These are phyloP conservation scores for Melipona bicolor DNA, from an alignment of 2,888 invertebrate genomes.

Conservation along the genomic window DNA sequence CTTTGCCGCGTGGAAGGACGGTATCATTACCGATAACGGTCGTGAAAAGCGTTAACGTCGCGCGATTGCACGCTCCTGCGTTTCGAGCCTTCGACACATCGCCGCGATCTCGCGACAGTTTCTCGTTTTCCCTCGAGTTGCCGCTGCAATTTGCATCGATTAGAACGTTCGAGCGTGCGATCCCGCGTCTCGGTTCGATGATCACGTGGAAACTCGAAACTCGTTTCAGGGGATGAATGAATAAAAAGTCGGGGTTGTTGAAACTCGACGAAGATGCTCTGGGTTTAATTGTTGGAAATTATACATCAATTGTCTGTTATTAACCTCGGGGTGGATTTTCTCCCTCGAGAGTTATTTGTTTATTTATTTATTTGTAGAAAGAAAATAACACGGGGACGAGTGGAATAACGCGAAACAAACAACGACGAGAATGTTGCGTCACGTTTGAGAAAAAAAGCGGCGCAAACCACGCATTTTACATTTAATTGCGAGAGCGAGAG, in stretches of 20 bases:
- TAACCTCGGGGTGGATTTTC: too few relatives aligned
- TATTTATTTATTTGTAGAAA: too few relatives aligned
- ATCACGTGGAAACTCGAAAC: not conserved
- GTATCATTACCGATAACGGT: constrained; percentile 23
- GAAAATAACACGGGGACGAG: too few relatives aligned
- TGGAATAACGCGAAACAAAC: too few relatives aligned
- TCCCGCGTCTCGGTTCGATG: not conserved
- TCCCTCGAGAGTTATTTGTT: too few relatives aligned
- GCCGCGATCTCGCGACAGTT: not conserved
- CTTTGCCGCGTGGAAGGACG: constrained; percentile 23
- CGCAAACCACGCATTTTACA: too few relatives aligned
- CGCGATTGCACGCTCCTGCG: not conserved
- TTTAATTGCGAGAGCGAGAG: too few relatives aligned
- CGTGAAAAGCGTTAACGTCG: constrained; percentile 26
- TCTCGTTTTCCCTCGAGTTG: not conserved
- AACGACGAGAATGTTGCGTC: too few relatives aligned
- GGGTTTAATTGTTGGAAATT: too few relatives aligned
- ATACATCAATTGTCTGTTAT: too few relatives aligned
- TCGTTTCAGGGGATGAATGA: not conserved
- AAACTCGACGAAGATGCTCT: not conserved
- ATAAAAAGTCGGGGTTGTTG: not conserved
- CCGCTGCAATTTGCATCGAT: constrained; percentile 9
- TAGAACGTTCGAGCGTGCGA: not conserved
- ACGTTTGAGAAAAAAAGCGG: too few relatives aligned
- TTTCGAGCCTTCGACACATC: not conserved